A percentile compares a stretch with the other conserved stretches of the same genome.
Conservation (phyloP, 2,797 vertebrate genomes). For the Halcyon leucocephala region DNA sequence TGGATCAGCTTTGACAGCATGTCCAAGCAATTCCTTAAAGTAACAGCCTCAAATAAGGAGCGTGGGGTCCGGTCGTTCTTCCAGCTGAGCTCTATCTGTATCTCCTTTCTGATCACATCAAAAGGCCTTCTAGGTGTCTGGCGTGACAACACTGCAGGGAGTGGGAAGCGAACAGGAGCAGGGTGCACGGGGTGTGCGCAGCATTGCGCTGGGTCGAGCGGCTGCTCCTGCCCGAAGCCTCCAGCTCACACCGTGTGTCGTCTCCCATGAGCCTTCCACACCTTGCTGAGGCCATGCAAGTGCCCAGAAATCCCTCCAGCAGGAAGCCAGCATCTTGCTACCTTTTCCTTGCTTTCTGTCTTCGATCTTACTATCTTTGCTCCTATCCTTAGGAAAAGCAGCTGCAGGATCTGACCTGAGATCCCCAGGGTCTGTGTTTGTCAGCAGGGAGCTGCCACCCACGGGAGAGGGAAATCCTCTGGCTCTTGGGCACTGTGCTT, state of each 20-base stretch:
- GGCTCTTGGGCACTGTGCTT: not conserved
- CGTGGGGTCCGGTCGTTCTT: not conserved
- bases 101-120: slow-evolving; percentile 37
- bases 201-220: not conserved
- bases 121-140: not conserved
- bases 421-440: not conserved
- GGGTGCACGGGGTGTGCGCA: not conserved
- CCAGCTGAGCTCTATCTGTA: not conserved
- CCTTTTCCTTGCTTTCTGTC: not conserved
- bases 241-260: not conserved
- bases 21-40: slow-evolving; percentile 25
- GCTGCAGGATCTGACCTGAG: not conserved
- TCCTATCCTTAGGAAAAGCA: not conserved
- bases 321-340: not conserved
- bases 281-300: not conserved
- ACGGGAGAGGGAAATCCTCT: not conserved
- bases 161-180: not conserved
- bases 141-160: not conserved
- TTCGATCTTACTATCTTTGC: not conserved
- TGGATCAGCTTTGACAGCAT: slow-evolving; percentile 43
- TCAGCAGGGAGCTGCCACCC: not conserved
- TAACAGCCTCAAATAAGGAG: slow-evolving; percentile 5
- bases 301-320: not conserved
- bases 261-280: not conserved
- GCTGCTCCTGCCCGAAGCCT: fast-evolving